These are phyloP conservation scores for Campylomormyrus numenius DNA, from an alignment of 2,113 vertebrate species.

Conservation along the genomic window DNA sequence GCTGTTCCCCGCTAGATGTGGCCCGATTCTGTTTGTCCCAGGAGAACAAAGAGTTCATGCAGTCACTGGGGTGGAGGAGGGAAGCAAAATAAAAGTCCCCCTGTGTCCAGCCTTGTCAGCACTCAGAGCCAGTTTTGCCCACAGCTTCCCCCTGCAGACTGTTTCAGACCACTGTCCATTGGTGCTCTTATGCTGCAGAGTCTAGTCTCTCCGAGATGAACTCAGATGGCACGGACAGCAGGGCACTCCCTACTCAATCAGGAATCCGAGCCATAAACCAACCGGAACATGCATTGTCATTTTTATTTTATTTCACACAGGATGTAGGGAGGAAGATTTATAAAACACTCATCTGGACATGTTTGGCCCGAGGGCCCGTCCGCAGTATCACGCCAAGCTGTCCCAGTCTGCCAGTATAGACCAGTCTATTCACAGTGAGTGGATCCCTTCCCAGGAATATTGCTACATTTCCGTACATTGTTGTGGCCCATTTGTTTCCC, in stretches of 20 bases:
- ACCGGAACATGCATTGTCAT: constrained; percentile 28
- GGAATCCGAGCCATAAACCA: constrained; percentile 29
- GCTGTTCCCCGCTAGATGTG: constrained; percentile 47
- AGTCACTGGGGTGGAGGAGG: constrained; percentile 26
- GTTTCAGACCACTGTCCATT: not conserved
- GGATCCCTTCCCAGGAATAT: constrained; percentile 22
- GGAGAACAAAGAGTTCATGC: constrained; percentile 38
- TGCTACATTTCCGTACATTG: constrained; percentile 38
- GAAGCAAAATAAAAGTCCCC: constrained; percentile 39
- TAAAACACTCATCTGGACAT: constrained; percentile 21
- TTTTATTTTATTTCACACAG: constrained; percentile 24
- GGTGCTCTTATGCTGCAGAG: not conserved
- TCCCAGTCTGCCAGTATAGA: not conserved
- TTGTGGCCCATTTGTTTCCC: constrained; percentile 35
- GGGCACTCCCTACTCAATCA: not conserved
- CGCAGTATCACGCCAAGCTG: not conserved
- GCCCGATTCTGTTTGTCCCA: constrained; percentile 54
- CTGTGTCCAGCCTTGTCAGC: constrained; percentile 36
- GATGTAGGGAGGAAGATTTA: constrained; percentile 37
- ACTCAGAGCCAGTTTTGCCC: constrained; percentile 22
- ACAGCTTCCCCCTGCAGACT: too few species aligned
- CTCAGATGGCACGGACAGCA: not conserved
- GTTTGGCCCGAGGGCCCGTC: not conserved
- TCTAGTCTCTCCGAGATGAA: not conserved
- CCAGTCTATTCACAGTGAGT: constrained; percentile 15